Percentiles rank a stretch among this genome's conserved stretches.
These are phyloP conservation scores for Silvanus unidentatus DNA, from an alignment of 2,888 invertebrate genomes.

Conservation along the genomic window DNA sequence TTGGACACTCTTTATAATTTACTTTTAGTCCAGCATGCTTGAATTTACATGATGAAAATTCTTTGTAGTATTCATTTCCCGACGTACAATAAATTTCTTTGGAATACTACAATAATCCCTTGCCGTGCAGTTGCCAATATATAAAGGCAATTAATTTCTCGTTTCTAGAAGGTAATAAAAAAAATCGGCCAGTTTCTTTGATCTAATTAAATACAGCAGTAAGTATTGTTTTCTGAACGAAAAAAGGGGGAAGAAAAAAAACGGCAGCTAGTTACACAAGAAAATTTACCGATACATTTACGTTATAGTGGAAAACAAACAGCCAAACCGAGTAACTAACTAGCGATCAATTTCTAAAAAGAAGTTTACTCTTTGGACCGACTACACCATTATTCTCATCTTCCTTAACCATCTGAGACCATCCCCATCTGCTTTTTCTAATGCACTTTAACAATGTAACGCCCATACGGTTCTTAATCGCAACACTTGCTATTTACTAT, in stretches of 20 bases:
- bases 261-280: conserved; percentile 3
- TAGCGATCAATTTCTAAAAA: conserved; percentile 24
- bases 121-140: no score
- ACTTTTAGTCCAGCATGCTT: no score
- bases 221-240: conserved; percentile 8
- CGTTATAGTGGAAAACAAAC: conserved; percentile 19
- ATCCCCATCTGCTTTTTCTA: conserved; percentile 19
- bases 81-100: no score
- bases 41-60: no score
- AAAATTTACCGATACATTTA: neutral
- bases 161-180: conserved; percentile 4
- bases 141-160: conserved; percentile 8
- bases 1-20: conserved; percentile 2
- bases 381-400: conserved; percentile 22
- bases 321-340: conserved; percentile 19
- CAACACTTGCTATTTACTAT: conserved; percentile 1
- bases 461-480: no score
- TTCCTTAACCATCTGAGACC: conserved; percentile 28
- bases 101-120: no score
- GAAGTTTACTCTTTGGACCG: conserved; percentile 25
- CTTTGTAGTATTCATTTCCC: no score
- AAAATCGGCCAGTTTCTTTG: conserved; percentile 9
- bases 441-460: neutral
- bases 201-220: conserved; percentile 9
- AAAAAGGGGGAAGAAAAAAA: conserved; percentile 6